phyloP scores from a whole-genome alignment of 2,888 invertebrate genomes.

The Lacanobia wlatinum region DNA sequence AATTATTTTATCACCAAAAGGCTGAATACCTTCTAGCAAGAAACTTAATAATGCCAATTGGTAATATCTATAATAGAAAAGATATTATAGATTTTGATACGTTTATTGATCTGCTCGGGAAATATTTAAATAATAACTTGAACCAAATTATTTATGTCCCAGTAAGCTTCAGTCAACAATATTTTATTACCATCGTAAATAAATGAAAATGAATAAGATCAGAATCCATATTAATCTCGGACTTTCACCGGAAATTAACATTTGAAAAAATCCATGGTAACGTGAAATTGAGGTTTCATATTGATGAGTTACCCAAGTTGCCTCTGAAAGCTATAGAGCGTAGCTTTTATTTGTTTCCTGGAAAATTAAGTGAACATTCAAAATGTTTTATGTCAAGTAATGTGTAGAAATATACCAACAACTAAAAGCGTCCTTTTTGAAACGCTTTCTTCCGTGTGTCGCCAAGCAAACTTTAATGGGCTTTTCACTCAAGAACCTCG shows the following conservation, averaged over 20 bases:
- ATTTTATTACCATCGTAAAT: slow-evolving; percentile 17
- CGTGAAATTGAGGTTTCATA: slow-evolving; percentile 27
- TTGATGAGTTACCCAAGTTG: slow-evolving; percentile 10
- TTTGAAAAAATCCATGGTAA: slow-evolving; percentile 2
- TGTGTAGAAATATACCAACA: background rate
- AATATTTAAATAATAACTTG: background rate
- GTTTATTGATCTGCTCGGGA: background rate
- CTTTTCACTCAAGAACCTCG: slow-evolving; percentile 34
- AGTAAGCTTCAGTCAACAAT: background rate
- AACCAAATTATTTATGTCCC: background rate
- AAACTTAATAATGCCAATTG: background rate
- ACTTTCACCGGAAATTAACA: slow-evolving; percentile 35
- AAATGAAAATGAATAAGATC: slow-evolving; percentile 1
- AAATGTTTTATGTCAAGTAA: background rate
- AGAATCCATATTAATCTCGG: slow-evolving; percentile 9
- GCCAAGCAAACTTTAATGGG: slow-evolving; percentile 42
- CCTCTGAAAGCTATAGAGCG: background rate
- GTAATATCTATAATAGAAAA: background rate
- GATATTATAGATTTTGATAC: no score
- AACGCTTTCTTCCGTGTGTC: slow-evolving; percentile 15
- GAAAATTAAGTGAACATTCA: background rate
- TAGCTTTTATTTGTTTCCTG: background rate
- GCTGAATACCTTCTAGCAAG: background rate
- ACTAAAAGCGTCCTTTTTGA: background rate
- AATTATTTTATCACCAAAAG: background rate